Conservation (phyloP, 2,888 invertebrate genomes). For the Linyphia triangularis region DNA sequence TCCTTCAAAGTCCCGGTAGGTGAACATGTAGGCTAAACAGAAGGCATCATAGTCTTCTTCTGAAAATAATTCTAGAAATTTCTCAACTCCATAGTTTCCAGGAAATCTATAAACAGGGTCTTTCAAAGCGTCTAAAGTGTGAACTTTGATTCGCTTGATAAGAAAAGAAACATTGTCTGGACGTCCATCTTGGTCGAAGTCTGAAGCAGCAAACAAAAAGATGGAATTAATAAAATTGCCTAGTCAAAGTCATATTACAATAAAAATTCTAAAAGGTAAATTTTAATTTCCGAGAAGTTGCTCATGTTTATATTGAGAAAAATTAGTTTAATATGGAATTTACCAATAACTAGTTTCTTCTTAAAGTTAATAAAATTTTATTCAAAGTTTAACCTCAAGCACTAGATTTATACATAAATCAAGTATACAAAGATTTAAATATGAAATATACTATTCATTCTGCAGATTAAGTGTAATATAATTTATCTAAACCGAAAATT, state of each 20-base stretch:
- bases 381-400: background rate
- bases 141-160: conserved; percentile 96
- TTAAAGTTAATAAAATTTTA: background rate
- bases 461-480: too few relatives aligned
- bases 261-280: too few relatives aligned
- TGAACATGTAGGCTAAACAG: conserved; percentile 99
- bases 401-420: too few relatives aligned
- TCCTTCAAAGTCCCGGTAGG: conserved; percentile 97
- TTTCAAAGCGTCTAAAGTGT: conserved; percentile 90
- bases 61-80: conserved; percentile 98
- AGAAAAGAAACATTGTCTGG: conserved; percentile 96
- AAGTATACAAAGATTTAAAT: too few relatives aligned
- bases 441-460: too few relatives aligned
- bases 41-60: conserved; percentile 99
- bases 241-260: background rate
- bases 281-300: too few relatives aligned
- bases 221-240: background rate
- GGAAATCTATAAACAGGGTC: conserved; percentile 93
- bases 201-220: conserved; percentile 81
- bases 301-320: too few relatives aligned
- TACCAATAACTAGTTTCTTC: background rate
- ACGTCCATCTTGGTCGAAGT: conserved; percentile 95
- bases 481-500: too few relatives aligned
- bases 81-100: conserved; percentile 98
- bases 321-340: background rate